These are phyloP conservation scores for Procambarus virginalis DNA, from an alignment of 1,140 invertebrate species.

Conservation along the genomic window DNA sequence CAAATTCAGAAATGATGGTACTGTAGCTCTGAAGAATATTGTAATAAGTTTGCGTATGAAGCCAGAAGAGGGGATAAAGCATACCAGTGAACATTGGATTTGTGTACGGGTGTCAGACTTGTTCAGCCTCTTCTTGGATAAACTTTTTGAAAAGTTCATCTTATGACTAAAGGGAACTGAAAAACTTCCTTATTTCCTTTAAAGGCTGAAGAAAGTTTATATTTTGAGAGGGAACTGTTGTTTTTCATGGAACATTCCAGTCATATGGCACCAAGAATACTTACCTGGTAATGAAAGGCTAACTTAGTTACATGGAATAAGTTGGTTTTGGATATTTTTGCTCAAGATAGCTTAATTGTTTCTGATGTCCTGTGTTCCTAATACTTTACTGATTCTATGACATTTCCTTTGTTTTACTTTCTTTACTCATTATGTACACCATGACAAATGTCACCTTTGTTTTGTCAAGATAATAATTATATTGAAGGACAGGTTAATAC, in stretches of 20 bases:
- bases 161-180: not conserved
- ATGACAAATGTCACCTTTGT: not conserved
- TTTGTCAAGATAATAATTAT: not conserved
- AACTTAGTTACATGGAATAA: constrained; percentile 24
- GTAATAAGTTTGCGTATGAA: not conserved
- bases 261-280: constrained; percentile 16
- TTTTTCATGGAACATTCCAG: constrained; percentile 43
- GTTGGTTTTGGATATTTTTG: constrained; percentile 9
- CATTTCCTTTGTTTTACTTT: not conserved
- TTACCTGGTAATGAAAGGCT: constrained; percentile 9
- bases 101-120: not conserved
- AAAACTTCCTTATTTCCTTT: not conserved
- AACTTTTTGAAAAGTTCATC: not conserved
- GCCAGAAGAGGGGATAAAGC: not conserved
- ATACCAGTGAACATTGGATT: constrained; percentile 19
- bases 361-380: constrained; percentile 22
- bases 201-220: not conserved
- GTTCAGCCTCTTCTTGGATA: constrained; percentile 23
- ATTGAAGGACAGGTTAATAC: not conserved
- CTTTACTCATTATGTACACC: not conserved
- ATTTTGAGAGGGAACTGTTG: not conserved
- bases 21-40: not conserved
- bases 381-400: not conserved
- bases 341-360: constrained; percentile 27
- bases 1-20: not conserved